phyloP scores from a whole-genome alignment of 1,140 invertebrate genomes.

The Tetragonula clypearis region DNA sequence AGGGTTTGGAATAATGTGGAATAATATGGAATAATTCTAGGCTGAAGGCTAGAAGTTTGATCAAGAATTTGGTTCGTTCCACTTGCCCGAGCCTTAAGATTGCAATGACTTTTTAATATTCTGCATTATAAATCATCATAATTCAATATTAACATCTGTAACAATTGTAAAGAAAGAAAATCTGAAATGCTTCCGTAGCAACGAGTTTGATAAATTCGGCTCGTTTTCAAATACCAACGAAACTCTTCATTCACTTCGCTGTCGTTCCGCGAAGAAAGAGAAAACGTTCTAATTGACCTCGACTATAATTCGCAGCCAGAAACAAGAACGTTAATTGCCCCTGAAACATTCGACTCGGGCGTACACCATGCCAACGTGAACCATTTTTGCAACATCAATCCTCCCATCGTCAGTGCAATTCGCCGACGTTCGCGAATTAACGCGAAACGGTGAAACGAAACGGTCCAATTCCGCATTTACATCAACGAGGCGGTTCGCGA shows the following conservation, averaged over 20 bases:
- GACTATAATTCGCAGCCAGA: background rate
- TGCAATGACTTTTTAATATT: no score
- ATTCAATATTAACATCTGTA: no score
- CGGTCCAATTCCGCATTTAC: conserved; percentile 10
- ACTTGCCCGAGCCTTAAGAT: no score
- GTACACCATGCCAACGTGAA: background rate
- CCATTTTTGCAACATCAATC: background rate
- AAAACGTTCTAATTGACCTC: background rate
- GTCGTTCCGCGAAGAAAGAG: background rate
- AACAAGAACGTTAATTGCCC: background rate
- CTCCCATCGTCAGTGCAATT: background rate
- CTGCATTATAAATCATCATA: no score
- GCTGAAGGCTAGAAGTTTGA: no score
- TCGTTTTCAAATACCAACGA: background rate
- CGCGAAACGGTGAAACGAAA: conserved; percentile 12
- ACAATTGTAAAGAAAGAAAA: no score
- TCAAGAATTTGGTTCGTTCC: no score
- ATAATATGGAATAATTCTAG: no score
- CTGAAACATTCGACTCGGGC: background rate
- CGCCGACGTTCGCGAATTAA: background rate
- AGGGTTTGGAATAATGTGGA: no score
- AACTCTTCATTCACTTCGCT: background rate
- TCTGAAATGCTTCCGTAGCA: no score
- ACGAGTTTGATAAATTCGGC: no score
- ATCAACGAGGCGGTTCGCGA: background rate